A percentile compares a stretch with the other conserved stretches of the same genome.
phyloP scores from a whole-genome alignment of 2,113 vertebrate species.

The Peromyscus polionotus region DNA sequence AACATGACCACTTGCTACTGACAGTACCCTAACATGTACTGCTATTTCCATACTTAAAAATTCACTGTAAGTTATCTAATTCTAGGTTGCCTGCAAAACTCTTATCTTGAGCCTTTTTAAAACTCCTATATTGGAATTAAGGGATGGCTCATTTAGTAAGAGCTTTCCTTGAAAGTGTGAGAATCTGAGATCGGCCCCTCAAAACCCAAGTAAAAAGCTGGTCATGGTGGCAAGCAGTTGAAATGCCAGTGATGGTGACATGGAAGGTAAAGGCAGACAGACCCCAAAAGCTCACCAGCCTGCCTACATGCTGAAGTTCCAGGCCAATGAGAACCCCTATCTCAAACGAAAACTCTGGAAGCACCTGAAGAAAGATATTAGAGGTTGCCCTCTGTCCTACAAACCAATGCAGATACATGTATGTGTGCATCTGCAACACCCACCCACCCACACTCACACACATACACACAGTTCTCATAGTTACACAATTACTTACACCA shows the following conservation, averaged over 20 bases:
- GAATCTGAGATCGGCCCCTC: neutral
- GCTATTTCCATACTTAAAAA: neutral
- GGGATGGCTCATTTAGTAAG: neutral
- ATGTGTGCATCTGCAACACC: neutral
- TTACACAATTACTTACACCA: neutral
- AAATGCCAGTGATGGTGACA: neutral
- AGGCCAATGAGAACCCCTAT: neutral
- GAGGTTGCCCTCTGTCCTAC: neutral
- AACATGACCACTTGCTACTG: neutral
- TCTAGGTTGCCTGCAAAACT: neutral
- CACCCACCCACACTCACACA: too few species aligned
- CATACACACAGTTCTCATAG: neutral
- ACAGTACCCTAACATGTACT: neutral
- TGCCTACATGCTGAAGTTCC: neutral
- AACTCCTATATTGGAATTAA: neutral
- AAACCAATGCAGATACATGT: neutral
- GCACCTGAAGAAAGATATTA: neutral
- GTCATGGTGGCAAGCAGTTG: neutral
- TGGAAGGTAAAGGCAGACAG: neutral
- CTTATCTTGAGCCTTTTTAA: neutral
- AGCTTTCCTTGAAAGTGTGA: neutral
- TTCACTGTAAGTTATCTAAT: neutral
- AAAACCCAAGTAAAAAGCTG: neutral
- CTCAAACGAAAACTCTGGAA: neutral
- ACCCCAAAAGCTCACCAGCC: neutral